Evolutionary conservation across 2,113 vertebrate genomes (phyloP), one percentile per base, ranked within the genome.

Genomic region (Caracal caracal): DNA sequence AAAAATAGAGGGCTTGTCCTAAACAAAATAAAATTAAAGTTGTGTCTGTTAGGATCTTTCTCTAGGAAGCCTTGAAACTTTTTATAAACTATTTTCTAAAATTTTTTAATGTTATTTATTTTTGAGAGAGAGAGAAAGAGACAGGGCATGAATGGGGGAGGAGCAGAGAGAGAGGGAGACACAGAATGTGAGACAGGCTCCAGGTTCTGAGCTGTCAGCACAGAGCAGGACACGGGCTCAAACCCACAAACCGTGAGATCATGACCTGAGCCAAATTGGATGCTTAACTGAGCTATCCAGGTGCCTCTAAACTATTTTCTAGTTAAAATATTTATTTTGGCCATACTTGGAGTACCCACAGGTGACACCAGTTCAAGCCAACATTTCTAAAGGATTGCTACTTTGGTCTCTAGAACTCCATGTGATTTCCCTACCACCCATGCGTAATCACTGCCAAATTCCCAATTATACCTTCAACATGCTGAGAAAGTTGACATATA

Each of bases 1-100:
- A 79, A 66, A 79, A 66, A 90, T 12, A 66, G n/a, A 88, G 20
- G 10, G 20, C 10, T 87, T 76, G 10, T 24, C 33, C 13, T 82
- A 87, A 93, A 63, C 49, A 71, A 97, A 71, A 33, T 84, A 53
- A 65, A 56, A 61, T 53, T 76, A 76, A 66, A 51, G 17, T 30
- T 76, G 10, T 37, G 56, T 53, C 47, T 51, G 6, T 15, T 70
- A 61, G 43, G 28, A 68, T 2, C 0, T 78, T 37, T 71, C 24
- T 70, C 66, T 30, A 40, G 28, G 7, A 85, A 83, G 5, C 7
- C 9, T 80, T 83, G 37, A 71, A 56, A 40, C 1, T 24, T 90
- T 49, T 89, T 40, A 71, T 30, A 16, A 76, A 76, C 26, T 47
- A 30, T 47, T 43, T 68, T 78, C 20, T 78, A 65, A 82, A 59